Evolutionary conservation across 2,888 invertebrate species (phyloP).

Genomic region (Amiota communis): DNA sequence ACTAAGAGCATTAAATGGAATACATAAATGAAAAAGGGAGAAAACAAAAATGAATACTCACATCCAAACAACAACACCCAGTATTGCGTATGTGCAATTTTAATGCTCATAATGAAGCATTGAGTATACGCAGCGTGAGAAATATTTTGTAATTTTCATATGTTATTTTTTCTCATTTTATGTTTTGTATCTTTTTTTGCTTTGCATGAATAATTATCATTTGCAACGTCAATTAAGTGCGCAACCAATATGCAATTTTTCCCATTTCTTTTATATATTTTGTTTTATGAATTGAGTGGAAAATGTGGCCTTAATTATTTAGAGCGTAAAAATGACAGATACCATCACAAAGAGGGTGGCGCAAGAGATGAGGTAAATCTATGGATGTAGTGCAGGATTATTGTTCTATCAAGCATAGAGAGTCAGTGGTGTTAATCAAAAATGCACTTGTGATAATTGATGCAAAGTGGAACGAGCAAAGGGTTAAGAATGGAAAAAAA

Average conservation of each 20-base stretch:
- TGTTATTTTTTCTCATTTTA: conserved; percentile 40
- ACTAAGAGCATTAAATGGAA: too few relatives aligned
- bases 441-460: not conserved
- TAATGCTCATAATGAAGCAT: not conserved
- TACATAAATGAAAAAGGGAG: too few relatives aligned
- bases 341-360: too few relatives aligned
- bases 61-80: not conserved
- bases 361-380: too few relatives aligned
- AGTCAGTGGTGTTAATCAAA: not conserved
- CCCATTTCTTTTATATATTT: not conserved
- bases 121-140: not conserved
- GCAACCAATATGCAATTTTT: too few relatives aligned
- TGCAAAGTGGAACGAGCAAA: not conserved
- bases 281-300: not conserved
- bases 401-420: too few relatives aligned
- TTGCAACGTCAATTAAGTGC: not conserved
- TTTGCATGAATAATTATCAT: not conserved
- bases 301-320: conserved; percentile 1
- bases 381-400: too few relatives aligned
- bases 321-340: not conserved
- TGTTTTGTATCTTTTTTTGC: conserved; percentile 28
- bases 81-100: not conserved
- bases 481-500: not conserved
- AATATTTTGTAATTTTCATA: conserved; percentile 42
- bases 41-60: too few relatives aligned